A percentile compares a stretch with the other conserved stretches of the same genome.
These are phyloP conservation scores for Cotesia typhae DNA, from an alignment of 1,140 invertebrate genomes.

Conservation along the genomic window DNA sequence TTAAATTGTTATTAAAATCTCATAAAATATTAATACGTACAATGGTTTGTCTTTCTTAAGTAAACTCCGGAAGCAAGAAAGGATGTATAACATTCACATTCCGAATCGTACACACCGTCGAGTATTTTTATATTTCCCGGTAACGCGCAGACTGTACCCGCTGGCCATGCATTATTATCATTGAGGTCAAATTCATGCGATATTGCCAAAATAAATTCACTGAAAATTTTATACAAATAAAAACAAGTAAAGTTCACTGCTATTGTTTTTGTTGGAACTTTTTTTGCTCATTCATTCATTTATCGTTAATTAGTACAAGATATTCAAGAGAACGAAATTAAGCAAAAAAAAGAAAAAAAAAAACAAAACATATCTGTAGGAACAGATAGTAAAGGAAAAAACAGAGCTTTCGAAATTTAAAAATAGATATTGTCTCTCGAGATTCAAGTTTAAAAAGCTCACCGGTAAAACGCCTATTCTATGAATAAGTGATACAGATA, in stretches of 20 bases:
- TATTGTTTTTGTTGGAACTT: too few relatives aligned
- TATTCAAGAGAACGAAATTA: background rate
- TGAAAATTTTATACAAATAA: background rate
- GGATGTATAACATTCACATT: slow-evolving; percentile 27
- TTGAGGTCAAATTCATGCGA: slow-evolving; percentile 10
- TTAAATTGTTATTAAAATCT: background rate
- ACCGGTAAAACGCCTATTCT: slow-evolving; percentile 15
- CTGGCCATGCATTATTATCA: slow-evolving; percentile 15
- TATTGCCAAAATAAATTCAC: background rate
- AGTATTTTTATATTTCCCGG: slow-evolving; percentile 41
- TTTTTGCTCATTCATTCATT: too few relatives aligned
- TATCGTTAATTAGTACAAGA: too few relatives aligned
- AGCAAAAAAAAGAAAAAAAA: background rate
- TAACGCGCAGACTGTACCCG: slow-evolving; percentile 20
- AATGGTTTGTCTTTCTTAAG: slow-evolving; percentile 15
- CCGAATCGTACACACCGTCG: slow-evolving; percentile 9
- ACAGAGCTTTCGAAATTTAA: slow-evolving; percentile 7
- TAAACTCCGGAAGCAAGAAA: slow-evolving; percentile 25
- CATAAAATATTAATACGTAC: background rate
- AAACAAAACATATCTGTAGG: slow-evolving; percentile 1
- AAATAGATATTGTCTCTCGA: background rate
- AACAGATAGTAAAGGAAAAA: slow-evolving; percentile 10
- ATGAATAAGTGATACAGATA: slow-evolving; percentile 39
- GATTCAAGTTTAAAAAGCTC: slow-evolving; percentile 35
- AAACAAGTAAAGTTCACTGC: too few relatives aligned